A percentile compares a stretch with the other conserved stretches of the same genome.
Evolutionary conservation across 2,113 vertebrate species (phyloP).

Genomic region (Oplegnathus fasciatus): DNA sequence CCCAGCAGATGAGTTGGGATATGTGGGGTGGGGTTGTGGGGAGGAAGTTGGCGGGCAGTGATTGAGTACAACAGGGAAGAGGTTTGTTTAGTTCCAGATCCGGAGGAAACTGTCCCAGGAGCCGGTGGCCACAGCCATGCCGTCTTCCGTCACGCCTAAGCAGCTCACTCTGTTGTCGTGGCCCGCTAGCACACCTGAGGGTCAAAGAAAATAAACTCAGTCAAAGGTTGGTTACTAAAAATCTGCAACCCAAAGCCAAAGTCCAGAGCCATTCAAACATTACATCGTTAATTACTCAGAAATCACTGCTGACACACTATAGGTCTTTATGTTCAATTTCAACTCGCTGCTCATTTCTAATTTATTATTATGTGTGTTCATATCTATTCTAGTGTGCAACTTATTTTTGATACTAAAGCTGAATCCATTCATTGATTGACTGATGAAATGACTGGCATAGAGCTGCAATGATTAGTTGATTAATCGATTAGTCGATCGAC

Average conservation of each 20-base stretch:
- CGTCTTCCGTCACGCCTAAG: slow-evolving; percentile 95
- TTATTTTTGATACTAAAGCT: neutral
- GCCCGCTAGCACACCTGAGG: slow-evolving; percentile 93
- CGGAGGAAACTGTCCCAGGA: slow-evolving; percentile 99
- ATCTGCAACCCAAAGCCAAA: neutral
- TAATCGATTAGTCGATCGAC: neutral
- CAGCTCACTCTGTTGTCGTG: slow-evolving; percentile 99
- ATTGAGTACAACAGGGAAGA: slow-evolving; percentile 37
- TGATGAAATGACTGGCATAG: no score
- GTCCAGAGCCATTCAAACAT: neutral
- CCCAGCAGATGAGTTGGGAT: slow-evolving; percentile 55
- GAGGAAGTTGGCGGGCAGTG: slow-evolving; percentile 56
- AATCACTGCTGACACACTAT: neutral
- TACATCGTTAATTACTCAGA: neutral
- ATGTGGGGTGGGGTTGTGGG: slow-evolving; percentile 18
- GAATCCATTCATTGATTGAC: no score
- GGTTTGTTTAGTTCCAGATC: slow-evolving; percentile 94
- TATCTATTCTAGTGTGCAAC: neutral
- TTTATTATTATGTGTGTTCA: neutral
- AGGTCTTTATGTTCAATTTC: neutral
- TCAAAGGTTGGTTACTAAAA: neutral
- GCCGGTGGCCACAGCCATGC: slow-evolving; percentile 98
- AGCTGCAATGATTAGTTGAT: no score
- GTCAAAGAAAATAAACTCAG: neutral
- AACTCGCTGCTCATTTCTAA: neutral